A percentile compares a stretch with the other conserved stretches of the same genome.
Evolutionary conservation across 2,888 invertebrate species (phyloP).

Genomic region (Catocala fraxini): DNA sequence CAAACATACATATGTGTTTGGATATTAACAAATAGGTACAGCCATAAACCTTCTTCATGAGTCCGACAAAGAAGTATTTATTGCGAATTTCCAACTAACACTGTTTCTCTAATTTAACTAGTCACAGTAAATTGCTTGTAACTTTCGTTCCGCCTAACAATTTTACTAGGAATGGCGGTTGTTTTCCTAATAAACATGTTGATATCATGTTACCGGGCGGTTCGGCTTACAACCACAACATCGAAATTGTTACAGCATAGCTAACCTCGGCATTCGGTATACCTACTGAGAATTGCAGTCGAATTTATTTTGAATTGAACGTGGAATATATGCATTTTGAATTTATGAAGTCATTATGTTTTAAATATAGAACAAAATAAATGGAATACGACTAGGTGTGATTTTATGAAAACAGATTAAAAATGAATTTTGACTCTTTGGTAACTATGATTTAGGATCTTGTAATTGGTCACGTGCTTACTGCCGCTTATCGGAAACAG

Average conservation of each 20-base stretch:
- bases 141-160: constrained; percentile 18
- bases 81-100: constrained; percentile 15
- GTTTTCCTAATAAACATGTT: constrained; percentile 66
- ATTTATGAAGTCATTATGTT: not conserved
- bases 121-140: constrained; percentile 21
- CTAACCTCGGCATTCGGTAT: constrained; percentile 16
- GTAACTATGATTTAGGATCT: too few relatives aligned
- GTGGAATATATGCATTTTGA: too few relatives aligned
- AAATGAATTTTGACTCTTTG: too few relatives aligned
- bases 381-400: not conserved
- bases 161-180: constrained; percentile 53
- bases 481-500: too few relatives aligned
- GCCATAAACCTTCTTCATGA: not conserved
- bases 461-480: too few relatives aligned
- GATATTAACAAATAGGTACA: not conserved
- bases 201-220: constrained; percentile 57
- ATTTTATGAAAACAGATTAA: too few relatives aligned
- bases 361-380: not conserved
- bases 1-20: not conserved
- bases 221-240: constrained; percentile 67
- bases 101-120: constrained; percentile 14
- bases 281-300: too few relatives aligned
- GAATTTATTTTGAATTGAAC: constrained; percentile 7
- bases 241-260: constrained; percentile 46
- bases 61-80: constrained; percentile 13